Evolutionary conservation across 2,113 vertebrate species (phyloP), one percentile per base, ranked within the genome.

Genomic region (Nymphicus hollandicus): DNA sequence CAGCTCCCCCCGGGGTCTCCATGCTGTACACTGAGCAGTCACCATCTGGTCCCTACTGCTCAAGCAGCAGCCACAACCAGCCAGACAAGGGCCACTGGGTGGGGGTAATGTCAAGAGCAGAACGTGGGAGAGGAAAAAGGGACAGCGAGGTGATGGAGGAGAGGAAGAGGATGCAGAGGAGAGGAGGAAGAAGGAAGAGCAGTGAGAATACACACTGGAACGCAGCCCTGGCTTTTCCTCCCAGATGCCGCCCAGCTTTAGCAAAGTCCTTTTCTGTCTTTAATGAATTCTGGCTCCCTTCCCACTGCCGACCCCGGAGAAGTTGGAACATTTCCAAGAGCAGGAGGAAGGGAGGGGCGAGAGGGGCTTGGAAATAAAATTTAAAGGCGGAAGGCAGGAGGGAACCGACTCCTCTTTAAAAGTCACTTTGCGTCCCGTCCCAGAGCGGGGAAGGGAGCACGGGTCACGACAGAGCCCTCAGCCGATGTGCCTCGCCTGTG

Each of bases 391-490:
- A 13, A 73, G 44, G 55, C 55, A 58, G 22, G 20, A 35, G 56
- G 56, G 56, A 35, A 24, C 33, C 14, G 33, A 3, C 49, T 93
- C 81, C 97, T 97, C 96, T 97, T 97, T 97, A 96, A 96, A 97
- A 97, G 94, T 97, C 97, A 94, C 93, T 96, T 94, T 85, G 96
- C 97, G 85, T 97, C 94, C 96, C 96, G 37, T 97, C 93, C 94
- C 96, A 20, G 63, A 97, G 96, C 47, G 91, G 96, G 93, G 94
- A 86, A 95, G 94, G 92, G 96, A 95, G 95, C 96, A 95, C 5
- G 95, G 96, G 97, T 97, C 97, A 96, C 95, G 89, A 92, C 95
- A 95, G 92, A 95, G 97, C 95, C 96, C 97, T 97, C 95, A 86
- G 93, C 91, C 88, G 95, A 93, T 66, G 94, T 8, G 95, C 94